phyloP scores from a whole-genome alignment of 2,797 vertebrate genomes.

The Valencia hispanica region DNA sequence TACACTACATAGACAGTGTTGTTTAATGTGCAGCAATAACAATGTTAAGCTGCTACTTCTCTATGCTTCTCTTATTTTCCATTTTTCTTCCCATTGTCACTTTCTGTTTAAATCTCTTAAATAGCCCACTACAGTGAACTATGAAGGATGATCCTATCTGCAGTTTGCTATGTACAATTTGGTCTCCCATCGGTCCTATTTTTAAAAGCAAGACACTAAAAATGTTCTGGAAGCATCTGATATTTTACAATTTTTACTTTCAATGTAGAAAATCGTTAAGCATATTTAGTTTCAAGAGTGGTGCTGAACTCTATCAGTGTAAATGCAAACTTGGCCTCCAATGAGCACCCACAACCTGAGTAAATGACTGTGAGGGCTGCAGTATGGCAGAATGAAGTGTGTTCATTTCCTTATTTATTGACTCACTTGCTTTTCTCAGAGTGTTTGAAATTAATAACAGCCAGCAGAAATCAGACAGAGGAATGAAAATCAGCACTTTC shows the following conservation, averaged over 20 bases:
- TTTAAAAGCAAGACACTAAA: conserved; percentile 41
- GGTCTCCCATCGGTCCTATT: conserved; percentile 42
- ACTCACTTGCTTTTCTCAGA: conserved; percentile 91
- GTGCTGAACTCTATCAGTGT: conserved; percentile 60
- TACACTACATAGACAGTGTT: conserved; percentile 56
- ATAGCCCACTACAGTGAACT: conserved; percentile 49
- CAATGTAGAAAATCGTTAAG: conserved; percentile 25
- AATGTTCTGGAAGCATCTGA: conserved; percentile 48
- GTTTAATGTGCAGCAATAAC: conserved; percentile 70
- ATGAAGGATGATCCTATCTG: conserved; percentile 53
- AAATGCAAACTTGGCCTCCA: conserved; percentile 59
- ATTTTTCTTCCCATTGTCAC: conserved; percentile 47
- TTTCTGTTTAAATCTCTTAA: conserved; percentile 55
- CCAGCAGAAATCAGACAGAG: conserved; percentile 93
- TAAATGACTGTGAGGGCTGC: conserved; percentile 70
- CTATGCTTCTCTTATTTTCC: conserved; percentile 44
- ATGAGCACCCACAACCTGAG: conserved; percentile 50
- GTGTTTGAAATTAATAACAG: conserved; percentile 96
- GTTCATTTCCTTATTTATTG: conserved; percentile 84
- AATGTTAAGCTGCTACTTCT: conserved; percentile 58
- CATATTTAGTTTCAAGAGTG: conserved; percentile 44
- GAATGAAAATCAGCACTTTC: conserved; percentile 96
- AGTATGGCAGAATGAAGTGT: conserved; percentile 80
- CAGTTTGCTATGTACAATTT: conserved; percentile 49
- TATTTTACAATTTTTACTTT: conserved; percentile 45